Base-by-base conservation (phyloP, 2,888 invertebrate genomes). In the Ceriagrion tenellum region DNA sequence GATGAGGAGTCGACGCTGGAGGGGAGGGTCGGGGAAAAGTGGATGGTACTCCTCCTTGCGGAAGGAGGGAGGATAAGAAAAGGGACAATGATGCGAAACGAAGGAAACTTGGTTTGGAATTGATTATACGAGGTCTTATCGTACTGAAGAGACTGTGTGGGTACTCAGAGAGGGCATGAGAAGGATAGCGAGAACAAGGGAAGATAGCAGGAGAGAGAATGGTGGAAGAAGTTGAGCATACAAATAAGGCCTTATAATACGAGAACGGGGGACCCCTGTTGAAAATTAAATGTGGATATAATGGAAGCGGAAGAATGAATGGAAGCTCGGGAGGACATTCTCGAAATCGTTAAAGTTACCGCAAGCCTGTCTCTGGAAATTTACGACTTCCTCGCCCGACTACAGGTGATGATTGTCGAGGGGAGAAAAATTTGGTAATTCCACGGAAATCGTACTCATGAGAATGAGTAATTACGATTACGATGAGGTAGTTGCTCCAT, bases 101-200 rank as follows among this genome's bases (percentile, higher is more conserved):
- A 81, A 35, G 81, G 81, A 81, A 81, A 35, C 81, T 81, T 81
- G 16, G 81, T 81, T 81, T 35, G 23, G 35, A 81, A 81, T 81
- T 81, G 81, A 81, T 81, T 81, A 69, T 69, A 35, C 81, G 81
- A 30, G 81, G 81, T 81, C 81, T 81, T 81, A 81, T 81, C 81
- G 81, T n/a, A 35, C 13, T 12, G 59, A 59, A 20, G 13, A 81
- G 81, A 35, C 13, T 35, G 35, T 26, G 81, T 8, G 81, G 47
- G 47, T 47, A 47, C 47, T 81, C 6, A 3, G 81, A 81, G 81
- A 81, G 81, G 81, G 35, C 81, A 81, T 35, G 1, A 59, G 69
- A 8, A 47, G 47, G 47, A 26, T 59, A 59, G 16, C 26, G 69
- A 26, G 69, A 13, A 35, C 23, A 35, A n/a, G 81, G 81, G 13